Base-by-base conservation (phyloP, 2,113 vertebrate genomes). In the Psephotus haematonotus region DNA sequence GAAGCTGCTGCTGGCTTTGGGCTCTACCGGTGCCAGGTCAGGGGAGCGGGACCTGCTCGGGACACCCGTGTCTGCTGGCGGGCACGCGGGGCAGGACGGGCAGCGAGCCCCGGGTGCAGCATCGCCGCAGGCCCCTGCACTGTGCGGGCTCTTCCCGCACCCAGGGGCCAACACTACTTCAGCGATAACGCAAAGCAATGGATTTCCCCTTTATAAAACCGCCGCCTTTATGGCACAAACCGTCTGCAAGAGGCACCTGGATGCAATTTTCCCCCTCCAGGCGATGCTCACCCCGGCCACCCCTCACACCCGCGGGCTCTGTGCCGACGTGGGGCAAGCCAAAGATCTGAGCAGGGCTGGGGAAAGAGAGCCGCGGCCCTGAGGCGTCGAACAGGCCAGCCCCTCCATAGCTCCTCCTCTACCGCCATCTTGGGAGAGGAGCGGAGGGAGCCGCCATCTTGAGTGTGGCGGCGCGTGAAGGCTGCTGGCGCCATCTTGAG, bases 221-320 rank as follows among this genome's bases (percentile, higher is more conserved):
- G 28, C 8, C 25, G n/a, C 9, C 1, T 39, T n/a, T 11, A 5
- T 7, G 43, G 28, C 29, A 59, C 28, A 52, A 71, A 9, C 11
- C 28, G 10, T 7, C 64, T 18, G 11, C 49, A 12, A 4, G 19
- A 20, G 68, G 6, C 29, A 47, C n/a, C 27, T 82, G 22, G 13
- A 44, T 2, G 28, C 37, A 39, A 15, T 3, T 11, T 33, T 6
- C n/a, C 39, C 15, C 5, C 31, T 60, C 28, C 52, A 60, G 68
- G 39, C 2, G 12, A 53, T 6, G 47, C 79, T 57, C 97, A 92
- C 97, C 97, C 94, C 93, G 64, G 92, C 98, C 98, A 98, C 95
- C 98, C 98, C 98, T 99, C 97, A 97, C 98, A 78, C 98, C 99
- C 98, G 97, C 97, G 98, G 98, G 98, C 98, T 98, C 98, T 98